Evolutionary conservation across 2,888 invertebrate species (phyloP), one percentile per base, ranked within the genome.

Genomic region (Drosophila histrio): DNA sequence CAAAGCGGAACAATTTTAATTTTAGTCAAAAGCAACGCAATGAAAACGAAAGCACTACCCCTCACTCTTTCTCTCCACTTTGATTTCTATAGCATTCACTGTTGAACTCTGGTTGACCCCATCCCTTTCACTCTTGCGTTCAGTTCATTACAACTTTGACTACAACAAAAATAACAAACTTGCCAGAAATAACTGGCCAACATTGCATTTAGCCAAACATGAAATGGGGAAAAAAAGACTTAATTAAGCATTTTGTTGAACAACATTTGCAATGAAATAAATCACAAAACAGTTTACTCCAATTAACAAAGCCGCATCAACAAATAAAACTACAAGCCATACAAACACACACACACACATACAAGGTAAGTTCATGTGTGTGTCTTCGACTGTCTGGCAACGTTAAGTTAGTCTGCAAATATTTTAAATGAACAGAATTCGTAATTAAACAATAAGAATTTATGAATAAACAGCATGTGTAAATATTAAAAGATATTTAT

Each of bases 241-340:
- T 74, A 74, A 81, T 79, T 74, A 71, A 78, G 79, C 72, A 74
- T 77, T 82, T 79, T 77, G 67, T 60, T 66, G 34, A 41, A 54
- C 58, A 65, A 56, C 58, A 73, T 56, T 69, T 73, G 26, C 54
- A 26, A 50, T 58, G 43, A 49, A 64, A 64, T 72, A 69, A 75
- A 77, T 68, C 75, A 75, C 69, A 64, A 72, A 69, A 75, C 66
- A 71, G 71, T 82, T 82, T 77, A 66, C 62, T 69, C 49, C 74
- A 83, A 79, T 80, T 77, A 77, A 72, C 64, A 75, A 58, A 56
- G 58, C 44, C 54, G 39, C 49, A 67, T 3, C 36, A 66, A 61
- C 52, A 68, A 39, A 38, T 57, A 24, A 26, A 38, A 38, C 11
- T 34, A 21, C 17, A 28, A 28, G 21, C 28, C 26, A 52, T 30